Base-by-base conservation (phyloP, 2,797 vertebrate genomes). In the Gymnothorax reevesii region DNA sequence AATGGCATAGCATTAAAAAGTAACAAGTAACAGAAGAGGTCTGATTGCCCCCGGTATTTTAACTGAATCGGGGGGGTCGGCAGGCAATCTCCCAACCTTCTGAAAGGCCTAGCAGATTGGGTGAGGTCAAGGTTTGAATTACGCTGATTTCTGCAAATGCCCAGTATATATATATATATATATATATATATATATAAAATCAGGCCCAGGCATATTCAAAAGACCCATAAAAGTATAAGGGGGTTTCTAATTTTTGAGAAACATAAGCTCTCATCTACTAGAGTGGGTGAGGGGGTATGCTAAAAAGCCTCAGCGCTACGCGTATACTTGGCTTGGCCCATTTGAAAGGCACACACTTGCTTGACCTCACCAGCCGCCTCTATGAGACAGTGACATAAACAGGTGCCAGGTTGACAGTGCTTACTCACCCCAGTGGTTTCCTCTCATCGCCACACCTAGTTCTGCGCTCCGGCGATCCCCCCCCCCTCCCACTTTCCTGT, bases 401-500 rank as follows among this genome's bases (percentile, higher is more conserved):
- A 93, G 88, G 89, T 93, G 92, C 93, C 88, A 89, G 92, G 92
- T 93, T 92, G 91, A 88, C 92, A 89, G 92, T 86, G 89, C 90
- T 94, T 91, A 94, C 89, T 94, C 92, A 94, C 77, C 89, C 90
- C 27, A 25, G 83, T 71, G 86, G 57, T 87, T 42, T 80, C 62
- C 85, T 87, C 86, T 87, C 64, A 77, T 52, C 59, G 52, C 42
- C 54, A 60, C 86, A 66, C 27, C 71, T 84, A 73, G 69, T 82
- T 33, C 62, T 82, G 17, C 54, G 73, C 27, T 77, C 83, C 60
- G 52, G 83, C 89, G 88, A 82, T 83, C 85, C 87, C 22, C 20
- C 20, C 33, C 33, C 2, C 2, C 33, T 2, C 33, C 85, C 60
- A 80, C 85, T 57, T 66, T 66, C 64, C 64, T n/a, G 84, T 84